Percentiles rank a stretch among this genome's conserved stretches.
Conservation (phyloP, 2,113 vertebrate genomes). For the Haliaeetus leucogaster region DNA sequence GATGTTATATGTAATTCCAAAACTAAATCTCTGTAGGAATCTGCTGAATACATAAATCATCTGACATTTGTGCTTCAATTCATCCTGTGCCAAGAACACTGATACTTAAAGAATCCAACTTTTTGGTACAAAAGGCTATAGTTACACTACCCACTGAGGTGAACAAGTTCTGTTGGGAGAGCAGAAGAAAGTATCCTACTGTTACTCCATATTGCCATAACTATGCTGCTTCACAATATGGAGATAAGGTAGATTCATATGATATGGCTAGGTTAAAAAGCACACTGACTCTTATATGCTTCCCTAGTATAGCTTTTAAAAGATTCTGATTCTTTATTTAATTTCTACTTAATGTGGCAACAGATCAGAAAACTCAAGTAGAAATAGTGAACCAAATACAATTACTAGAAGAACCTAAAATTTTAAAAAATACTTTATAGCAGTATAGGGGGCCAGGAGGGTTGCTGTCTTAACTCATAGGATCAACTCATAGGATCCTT, state of each 20-base stretch:
- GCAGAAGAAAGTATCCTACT: background rate
- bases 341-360: background rate
- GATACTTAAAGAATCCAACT: background rate
- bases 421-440: background rate
- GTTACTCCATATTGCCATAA: background rate
- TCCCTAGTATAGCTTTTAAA: background rate
- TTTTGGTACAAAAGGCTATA: background rate
- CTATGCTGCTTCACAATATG: background rate
- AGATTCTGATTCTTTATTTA: background rate
- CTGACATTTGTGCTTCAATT: background rate
- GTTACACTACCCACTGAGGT: background rate
- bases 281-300: background rate
- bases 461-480: background rate
- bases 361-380: background rate
- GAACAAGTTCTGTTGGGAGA: background rate
- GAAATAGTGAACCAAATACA: background rate
- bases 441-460: background rate
- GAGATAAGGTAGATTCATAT: background rate
- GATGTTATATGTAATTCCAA: background rate
- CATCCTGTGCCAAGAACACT: background rate
- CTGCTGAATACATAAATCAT: background rate
- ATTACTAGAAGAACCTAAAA: background rate
- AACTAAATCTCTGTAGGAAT: background rate
- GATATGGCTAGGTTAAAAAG: background rate
- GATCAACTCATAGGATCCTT: background rate